Evolutionary conservation across 1,140 invertebrate species (phyloP), one percentile per base, ranked within the genome.

Genomic region (Drosophila varians): DNA sequence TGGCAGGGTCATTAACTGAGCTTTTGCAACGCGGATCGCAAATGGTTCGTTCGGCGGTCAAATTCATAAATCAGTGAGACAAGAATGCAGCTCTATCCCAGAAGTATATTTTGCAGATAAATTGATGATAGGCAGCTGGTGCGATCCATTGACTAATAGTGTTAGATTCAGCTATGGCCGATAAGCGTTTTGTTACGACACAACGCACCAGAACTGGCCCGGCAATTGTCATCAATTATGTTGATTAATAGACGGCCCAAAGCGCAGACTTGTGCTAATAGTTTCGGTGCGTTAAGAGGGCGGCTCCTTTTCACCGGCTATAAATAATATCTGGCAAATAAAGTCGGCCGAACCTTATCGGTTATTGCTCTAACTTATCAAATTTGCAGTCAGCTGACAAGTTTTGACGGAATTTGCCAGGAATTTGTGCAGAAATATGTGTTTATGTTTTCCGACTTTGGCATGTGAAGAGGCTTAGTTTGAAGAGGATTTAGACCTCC

Each of bases 171-270:
- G 56, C 47, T 64, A 66, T 56, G 46, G 70, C 74, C 70, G 78
- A 83, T 83, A 83, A 83, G 78, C 78, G 64, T 83, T 83, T 83
- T 83, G 78, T 83, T 74, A 54, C 49, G 45, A 62, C 68, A 62
- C 56, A 46, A 70, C 49, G 61, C 48, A 71, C 64, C 36, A 53
- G 66, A 71, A 80, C 57, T 45, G 52, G 51, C 53, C 42, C 47
- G 36, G 40, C 74, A 83, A 83, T 79, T 83, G 80, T 79, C 75
- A 83, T 83, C 79, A 83, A 83, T 83, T 83, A 83, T 83, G 77
- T 75, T 83, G 79, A 83, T 83, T 83, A 83, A 83, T 83, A 66
- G 80, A 14, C 42, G 47, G 45, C 57, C 57, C 19, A 56, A 40
- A 68, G 51, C 25, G 14, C 14, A n/a, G 19, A 51, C 53, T 57